Evolutionary conservation across 2,113 vertebrate genomes (phyloP), one percentile per base, ranked within the genome.

Genomic region (Casuarius casuarius): DNA sequence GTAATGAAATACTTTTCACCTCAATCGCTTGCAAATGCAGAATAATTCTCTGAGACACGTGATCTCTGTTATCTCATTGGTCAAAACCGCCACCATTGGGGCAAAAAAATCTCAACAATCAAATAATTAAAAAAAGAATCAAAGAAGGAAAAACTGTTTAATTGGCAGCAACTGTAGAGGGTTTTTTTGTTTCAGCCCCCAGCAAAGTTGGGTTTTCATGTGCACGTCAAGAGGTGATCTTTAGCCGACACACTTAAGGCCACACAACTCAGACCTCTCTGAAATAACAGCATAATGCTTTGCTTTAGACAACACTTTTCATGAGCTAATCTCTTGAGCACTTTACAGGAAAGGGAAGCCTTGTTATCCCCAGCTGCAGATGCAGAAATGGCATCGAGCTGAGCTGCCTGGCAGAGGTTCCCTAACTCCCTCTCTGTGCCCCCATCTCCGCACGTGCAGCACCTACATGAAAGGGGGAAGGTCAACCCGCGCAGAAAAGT

Each of bases 281-380:
- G 11, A 71, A 89, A 94, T 89, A 93, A 46, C 48, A 81, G 65
- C 33, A 25, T 28, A 80, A 48, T 40, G 56, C 61, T 84, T 78
- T 1, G 16, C 51, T 93, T 86, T n/a, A 67, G 61, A 93, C 40
- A 38, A 35, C 63, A 79, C 63, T 88, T 88, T 93, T 94, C 92
- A 95, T 40, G n/a, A 92, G 93, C 85, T 94, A 79, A 91, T 94
- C 63, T 86, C 85, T 26, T 16, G 40, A 70, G 84, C 89, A 46
- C 87, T 88, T 40, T 35, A 91, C 75, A 76, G 3, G 1, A 46
- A 65, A 16, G 35, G 48, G n/a, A 92, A 61, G 51, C 31, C 22
- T 81, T 22, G 2, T 74, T 62, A 95, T 25, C 61, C 84, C 52
- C 49, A 61, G 61, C 76, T 87, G 65, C 72, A 88, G 79, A 26